phyloP scores from a whole-genome alignment of 92 coral and sea anemone species.

The Meandrina meandrites region DNA sequence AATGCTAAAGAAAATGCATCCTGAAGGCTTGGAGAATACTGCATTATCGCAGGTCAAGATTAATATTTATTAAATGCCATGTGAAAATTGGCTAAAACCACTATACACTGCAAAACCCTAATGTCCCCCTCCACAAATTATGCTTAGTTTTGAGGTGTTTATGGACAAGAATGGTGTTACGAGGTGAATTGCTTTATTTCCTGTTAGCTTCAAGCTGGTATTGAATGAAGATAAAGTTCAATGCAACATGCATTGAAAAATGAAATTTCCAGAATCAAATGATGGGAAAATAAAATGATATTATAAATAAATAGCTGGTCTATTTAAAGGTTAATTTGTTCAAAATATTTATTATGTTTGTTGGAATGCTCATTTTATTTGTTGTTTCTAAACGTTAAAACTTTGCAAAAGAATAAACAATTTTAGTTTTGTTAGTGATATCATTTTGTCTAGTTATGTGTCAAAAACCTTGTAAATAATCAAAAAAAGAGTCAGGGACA shows the following conservation, averaged over 20 bases:
- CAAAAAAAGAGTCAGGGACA: not conserved
- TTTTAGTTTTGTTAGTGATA: not conserved
- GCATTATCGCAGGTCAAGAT: too few relatives aligned
- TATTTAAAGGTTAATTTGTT: constrained; percentile 20
- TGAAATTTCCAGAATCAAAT: not conserved
- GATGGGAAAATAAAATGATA: not conserved
- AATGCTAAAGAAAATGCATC: too few relatives aligned
- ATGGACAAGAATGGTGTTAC: not conserved
- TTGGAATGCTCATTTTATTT: constrained; percentile 10
- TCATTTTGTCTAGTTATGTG: not conserved
- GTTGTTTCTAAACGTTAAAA: not conserved
- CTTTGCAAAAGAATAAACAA: not conserved
- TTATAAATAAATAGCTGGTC: constrained; percentile 43
- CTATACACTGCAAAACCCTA: too few relatives aligned
- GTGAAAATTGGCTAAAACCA: too few relatives aligned
- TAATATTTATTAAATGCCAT: too few relatives aligned
- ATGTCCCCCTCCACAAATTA: too few relatives aligned
- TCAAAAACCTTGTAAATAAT: not conserved
- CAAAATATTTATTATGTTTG: not conserved
- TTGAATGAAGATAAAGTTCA: not conserved
- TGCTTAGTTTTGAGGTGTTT: not conserved
- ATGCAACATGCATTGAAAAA: not conserved
- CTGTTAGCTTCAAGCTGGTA: constrained; percentile 27
- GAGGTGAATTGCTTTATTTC: not conserved
- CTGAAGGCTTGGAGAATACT: too few relatives aligned